Base-by-base conservation (phyloP, 2,888 invertebrate species). In the Biston betularia region DNA sequence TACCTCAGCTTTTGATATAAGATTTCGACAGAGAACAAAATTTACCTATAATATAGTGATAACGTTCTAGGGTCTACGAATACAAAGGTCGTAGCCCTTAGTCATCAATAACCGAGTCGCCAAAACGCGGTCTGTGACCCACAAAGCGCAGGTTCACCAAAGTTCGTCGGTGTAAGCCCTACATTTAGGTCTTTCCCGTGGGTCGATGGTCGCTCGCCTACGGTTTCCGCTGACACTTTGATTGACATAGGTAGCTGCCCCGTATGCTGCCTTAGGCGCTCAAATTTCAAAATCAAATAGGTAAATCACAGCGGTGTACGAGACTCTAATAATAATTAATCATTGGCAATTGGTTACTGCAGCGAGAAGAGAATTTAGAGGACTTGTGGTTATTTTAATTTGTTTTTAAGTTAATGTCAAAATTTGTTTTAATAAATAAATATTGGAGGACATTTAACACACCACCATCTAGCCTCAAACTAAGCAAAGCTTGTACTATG, bases 191-290 rank as follows among this genome's bases (percentile, higher is more conserved):
- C 73, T 69, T 67, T 58, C 65, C 57, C 56, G 71, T 54, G 72
- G 75, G 73, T 73, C 69, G 77, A 79, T 64, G 82, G 74, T 44
- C 61, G 71, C 66, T 79, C 81, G 85, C 85, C 81, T 81, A 82
- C 85, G 73, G 67, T 79, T 76, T 80, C 80, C 78, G 79, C 71
- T 73, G 80, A 79, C 77, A 75, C 55, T 44, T 66, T 80, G 83
- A 81, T 79, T 78, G 80, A 84, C 81, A 38, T 38, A 54, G 53
- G 50, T 46, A 42, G 33, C 50, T 46, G 64, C 49, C 58, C 58
- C 24, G 12, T 38, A 10, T 48, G 57, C 38, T 58, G 35, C 40
- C n/a, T 58, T 42, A 33, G n/a, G 15, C n/a, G 14, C 24, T 35
- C 40, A 50, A 11, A 59, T 59, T 59, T 59, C 33, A 42, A 59